Conservation (phyloP, 1,140 invertebrate genomes). For the Bombus difficillimus region DNA sequence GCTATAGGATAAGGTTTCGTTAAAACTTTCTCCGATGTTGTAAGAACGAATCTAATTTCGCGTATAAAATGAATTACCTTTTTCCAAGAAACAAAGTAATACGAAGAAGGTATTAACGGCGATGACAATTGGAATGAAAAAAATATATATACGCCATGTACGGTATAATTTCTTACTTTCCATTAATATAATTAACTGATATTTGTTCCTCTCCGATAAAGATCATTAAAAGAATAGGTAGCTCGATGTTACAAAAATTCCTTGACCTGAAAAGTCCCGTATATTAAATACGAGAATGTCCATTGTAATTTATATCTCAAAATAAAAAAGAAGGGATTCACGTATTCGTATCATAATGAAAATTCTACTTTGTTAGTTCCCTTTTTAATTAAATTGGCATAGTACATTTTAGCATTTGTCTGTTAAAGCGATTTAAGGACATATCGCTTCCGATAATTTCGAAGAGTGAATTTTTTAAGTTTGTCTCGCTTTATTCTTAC, state of each 20-base stretch:
- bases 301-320: too few relatives aligned
- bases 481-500: background rate
- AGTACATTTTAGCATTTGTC: too few relatives aligned
- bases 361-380: background rate
- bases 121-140: background rate
- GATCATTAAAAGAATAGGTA: too few relatives aligned
- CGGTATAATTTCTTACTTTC: background rate
- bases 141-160: background rate
- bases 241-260: too few relatives aligned
- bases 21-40: too few relatives aligned
- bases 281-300: background rate
- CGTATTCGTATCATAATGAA: background rate
- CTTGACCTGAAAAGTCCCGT: too few relatives aligned
- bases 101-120: too few relatives aligned
- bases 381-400: background rate
- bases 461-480: background rate
- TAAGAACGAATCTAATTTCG: too few relatives aligned
- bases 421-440: too few relatives aligned
- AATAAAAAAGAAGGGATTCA: background rate
- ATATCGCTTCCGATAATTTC: background rate
- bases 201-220: background rate
- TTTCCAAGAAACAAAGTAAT: too few relatives aligned
- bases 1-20: too few relatives aligned
- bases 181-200: background rate
- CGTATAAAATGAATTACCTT: too few relatives aligned